A percentile compares a stretch with the other conserved stretches of the same genome.
phyloP scores from a whole-genome alignment of 1,140 invertebrate genomes.

The Drosophila obscura region DNA sequence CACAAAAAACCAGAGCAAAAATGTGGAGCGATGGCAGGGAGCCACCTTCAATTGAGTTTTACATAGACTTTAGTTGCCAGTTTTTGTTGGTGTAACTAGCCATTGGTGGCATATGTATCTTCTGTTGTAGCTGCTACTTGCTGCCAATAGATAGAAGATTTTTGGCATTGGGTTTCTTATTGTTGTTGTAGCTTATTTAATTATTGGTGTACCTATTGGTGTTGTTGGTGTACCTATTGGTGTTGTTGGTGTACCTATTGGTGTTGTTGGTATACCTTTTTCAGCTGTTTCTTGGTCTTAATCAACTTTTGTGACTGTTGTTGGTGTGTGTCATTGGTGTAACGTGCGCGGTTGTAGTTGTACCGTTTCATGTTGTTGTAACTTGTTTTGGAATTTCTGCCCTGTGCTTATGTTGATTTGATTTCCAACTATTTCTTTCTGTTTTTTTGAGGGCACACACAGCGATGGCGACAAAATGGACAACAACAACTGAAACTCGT shows the following conservation, averaged over 20 bases:
- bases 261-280: background rate
- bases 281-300: too few species aligned
- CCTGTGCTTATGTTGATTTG: constrained; percentile 67
- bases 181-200: background rate
- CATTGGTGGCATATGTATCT: too few species aligned
- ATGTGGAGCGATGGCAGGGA: constrained; percentile 52
- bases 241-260: too few species aligned
- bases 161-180: too few species aligned
- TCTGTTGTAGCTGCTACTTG: background rate
- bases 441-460: constrained; percentile 54
- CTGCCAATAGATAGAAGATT: too few species aligned
- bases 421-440: constrained; percentile 71
- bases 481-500: constrained; percentile 54
- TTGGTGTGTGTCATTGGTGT: too few species aligned
- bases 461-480: constrained; percentile 73
- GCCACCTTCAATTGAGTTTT: constrained; percentile 73
- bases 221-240: background rate
- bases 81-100: background rate
- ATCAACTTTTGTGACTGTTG: too few species aligned
- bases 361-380: too few species aligned
- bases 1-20: constrained; percentile 54
- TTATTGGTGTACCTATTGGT: constrained; percentile 9
- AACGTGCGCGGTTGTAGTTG: background rate
- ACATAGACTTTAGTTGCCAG: constrained; percentile 65
- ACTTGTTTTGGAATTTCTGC: constrained; percentile 32